A percentile compares a stretch with the other conserved stretches of the same genome.
Conservation (phyloP, 2,113 vertebrate genomes). For the Candoia aspera region DNA sequence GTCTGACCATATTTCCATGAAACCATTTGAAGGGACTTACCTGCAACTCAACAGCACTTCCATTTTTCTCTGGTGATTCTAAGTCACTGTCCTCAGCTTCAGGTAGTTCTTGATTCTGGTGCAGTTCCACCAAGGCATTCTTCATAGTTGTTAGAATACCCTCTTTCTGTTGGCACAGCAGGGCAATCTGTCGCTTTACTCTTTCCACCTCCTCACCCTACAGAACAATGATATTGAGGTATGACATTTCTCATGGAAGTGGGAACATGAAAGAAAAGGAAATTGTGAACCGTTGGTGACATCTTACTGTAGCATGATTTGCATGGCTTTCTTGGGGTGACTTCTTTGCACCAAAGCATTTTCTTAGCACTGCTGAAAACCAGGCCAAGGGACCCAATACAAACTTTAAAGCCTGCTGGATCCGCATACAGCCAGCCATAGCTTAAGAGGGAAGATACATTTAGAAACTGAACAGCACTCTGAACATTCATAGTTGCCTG, state of each 20-base stretch:
- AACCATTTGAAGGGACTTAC: slow-evolving; percentile 42
- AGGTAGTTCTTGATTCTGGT: slow-evolving; percentile 57
- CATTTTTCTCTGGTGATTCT: slow-evolving; percentile 40
- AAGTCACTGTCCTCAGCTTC: slow-evolving; percentile 55
- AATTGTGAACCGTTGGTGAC: background rate
- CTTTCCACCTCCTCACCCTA: slow-evolving; percentile 68
- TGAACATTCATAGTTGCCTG: slow-evolving; percentile 9
- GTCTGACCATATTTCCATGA: background rate
- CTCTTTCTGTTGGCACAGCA: slow-evolving; percentile 74
- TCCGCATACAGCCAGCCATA: background rate
- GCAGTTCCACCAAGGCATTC: slow-evolving; percentile 67
- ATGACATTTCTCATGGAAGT: background rate
- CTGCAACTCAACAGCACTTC: slow-evolving; percentile 58
- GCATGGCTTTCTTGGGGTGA: slow-evolving; percentile 20
- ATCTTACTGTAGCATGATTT: slow-evolving; percentile 53
- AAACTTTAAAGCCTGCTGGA: background rate
- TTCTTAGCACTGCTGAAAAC: slow-evolving; percentile 53
- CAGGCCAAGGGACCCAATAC: slow-evolving; percentile 8
- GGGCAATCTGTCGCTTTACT: slow-evolving; percentile 70
- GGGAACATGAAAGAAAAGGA: background rate
- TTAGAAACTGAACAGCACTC: slow-evolving; percentile 22
- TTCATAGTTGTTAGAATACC: slow-evolving; percentile 67
- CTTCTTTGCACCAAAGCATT: slow-evolving; percentile 46
- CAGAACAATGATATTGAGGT: slow-evolving; percentile 35
- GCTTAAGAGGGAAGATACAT: slow-evolving; percentile 25